Conservation (phyloP, 1,140 invertebrate species). For the Brachionus asplanchnoidis region DNA sequence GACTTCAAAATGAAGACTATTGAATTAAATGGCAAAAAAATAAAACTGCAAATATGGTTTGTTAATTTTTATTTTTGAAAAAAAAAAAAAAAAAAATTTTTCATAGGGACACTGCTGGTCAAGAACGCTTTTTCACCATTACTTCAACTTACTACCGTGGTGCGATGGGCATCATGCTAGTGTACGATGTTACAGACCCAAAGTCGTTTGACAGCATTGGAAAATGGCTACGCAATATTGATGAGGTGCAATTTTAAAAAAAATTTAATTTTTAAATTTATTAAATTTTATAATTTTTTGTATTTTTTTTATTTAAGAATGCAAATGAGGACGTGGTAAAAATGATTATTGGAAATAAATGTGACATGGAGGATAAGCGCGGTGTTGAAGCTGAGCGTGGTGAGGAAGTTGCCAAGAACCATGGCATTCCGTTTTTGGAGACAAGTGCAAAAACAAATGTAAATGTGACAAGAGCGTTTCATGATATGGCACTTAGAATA, state of each 20-base stretch:
- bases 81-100: background rate
- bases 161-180: slow-evolving; percentile 84
- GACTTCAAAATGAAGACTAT: slow-evolving; percentile 62
- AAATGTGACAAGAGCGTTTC: slow-evolving; percentile 33
- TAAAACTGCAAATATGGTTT: slow-evolving; percentile 61
- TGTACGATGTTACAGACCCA: slow-evolving; percentile 96
- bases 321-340: slow-evolving; percentile 99
- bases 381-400: slow-evolving; percentile 82
- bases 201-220: slow-evolving; percentile 98
- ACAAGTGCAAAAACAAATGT: slow-evolving; percentile 92
- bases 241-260: slow-evolving; percentile 64
- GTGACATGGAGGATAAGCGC: slow-evolving; percentile 96
- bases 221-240: slow-evolving; percentile 95
- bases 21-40: slow-evolving; percentile 60
- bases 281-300: too few relatives aligned
- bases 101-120: slow-evolving; percentile 63
- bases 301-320: slow-evolving; percentile 64
- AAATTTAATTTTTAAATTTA: background rate
- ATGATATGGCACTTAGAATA: slow-evolving; percentile 15
- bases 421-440: slow-evolving; percentile 96
- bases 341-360: slow-evolving; percentile 99
- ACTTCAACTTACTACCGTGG: slow-evolving; percentile 65
- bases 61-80: background rate
- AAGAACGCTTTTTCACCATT: slow-evolving; percentile 65
- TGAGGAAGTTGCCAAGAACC: slow-evolving; percentile 84